Evolutionary conservation across 2,113 vertebrate genomes (phyloP).

Genomic region (Mola mola): DNA sequence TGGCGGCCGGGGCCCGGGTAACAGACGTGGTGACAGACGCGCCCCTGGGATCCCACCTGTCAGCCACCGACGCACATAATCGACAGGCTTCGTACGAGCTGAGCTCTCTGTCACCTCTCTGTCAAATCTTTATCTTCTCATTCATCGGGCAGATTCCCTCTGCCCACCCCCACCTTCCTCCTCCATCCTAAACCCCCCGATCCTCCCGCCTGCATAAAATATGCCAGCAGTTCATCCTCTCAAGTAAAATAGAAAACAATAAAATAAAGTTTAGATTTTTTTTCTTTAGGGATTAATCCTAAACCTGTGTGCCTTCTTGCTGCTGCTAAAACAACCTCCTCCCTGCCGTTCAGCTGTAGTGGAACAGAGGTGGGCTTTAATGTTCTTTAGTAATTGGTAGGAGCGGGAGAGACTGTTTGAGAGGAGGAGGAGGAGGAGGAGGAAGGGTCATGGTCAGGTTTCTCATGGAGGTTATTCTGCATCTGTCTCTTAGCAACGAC

Average conservation of each 20-base stretch:
- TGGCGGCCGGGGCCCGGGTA: constrained; percentile 85
- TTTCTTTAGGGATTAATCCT: constrained; percentile 19
- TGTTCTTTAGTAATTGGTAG: constrained; percentile 90
- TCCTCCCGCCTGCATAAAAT: constrained; percentile 36
- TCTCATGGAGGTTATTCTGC: constrained; percentile 93
- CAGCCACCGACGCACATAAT: constrained; percentile 86
- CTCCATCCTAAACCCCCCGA: not conserved
- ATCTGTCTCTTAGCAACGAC: constrained; percentile 98
- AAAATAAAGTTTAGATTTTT: not conserved
- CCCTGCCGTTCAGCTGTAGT: constrained; percentile 58
- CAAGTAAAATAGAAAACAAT: not conserved
- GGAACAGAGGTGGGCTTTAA: constrained; percentile 72
- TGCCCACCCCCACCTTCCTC: constrained; percentile 52
- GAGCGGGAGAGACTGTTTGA: constrained; percentile 88
- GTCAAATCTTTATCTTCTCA: constrained; percentile 90
- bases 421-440: constrained; percentile 69
- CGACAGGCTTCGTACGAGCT: constrained; percentile 90
- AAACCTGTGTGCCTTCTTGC: constrained; percentile 33
- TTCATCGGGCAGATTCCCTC: constrained; percentile 82
- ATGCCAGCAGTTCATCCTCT: constrained; percentile 11
- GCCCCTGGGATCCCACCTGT: constrained; percentile 94
- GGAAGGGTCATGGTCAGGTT: constrained; percentile 93
- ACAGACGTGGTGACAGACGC: constrained; percentile 88
- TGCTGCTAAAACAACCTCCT: constrained; percentile 5
- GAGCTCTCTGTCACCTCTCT: constrained; percentile 90